Evolutionary conservation across 2,113 vertebrate species (phyloP).

Genomic region (Rhizomys pruinosus): DNA sequence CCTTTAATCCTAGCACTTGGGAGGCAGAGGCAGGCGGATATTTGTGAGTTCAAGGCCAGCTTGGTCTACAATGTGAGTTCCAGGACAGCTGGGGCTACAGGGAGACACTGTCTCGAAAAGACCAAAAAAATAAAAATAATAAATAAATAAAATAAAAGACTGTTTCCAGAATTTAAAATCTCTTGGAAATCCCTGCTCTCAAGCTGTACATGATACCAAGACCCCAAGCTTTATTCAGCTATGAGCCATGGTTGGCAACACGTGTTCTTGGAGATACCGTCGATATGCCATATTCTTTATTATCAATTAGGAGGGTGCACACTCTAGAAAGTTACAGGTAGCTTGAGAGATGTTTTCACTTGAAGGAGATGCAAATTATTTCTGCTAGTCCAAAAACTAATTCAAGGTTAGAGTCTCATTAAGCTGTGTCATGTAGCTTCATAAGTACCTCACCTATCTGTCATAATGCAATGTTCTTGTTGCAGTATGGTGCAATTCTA

Average conservation of each 20-base stretch:
- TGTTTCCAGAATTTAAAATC: not conserved
- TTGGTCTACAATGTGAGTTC: no score
- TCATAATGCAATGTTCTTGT: not conserved
- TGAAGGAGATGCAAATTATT: slow-evolving; percentile 36
- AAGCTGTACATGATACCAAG: not conserved
- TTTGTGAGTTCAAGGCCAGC: no score
- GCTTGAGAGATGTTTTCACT: slow-evolving; percentile 4
- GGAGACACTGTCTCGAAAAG: no score
- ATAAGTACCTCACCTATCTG: not conserved
- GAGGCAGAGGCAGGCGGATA: no score
- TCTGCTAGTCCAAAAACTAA: not conserved
- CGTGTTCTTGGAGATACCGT: not conserved
- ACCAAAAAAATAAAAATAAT: no score
- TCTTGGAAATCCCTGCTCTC: not conserved
- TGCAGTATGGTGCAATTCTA: not conserved
- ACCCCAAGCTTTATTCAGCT: not conserved
- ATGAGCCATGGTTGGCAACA: not conserved
- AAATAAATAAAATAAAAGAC: no score
- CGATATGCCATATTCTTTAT: not conserved
- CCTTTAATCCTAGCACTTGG: no score
- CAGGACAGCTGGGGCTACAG: no score
- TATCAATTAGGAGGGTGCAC: not conserved
- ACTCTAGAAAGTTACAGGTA: not conserved
- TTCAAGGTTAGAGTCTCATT: not conserved
- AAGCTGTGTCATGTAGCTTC: not conserved